Evolutionary conservation across 2,888 invertebrate species (phyloP).

Genomic region (Aphodius granarius): DNA sequence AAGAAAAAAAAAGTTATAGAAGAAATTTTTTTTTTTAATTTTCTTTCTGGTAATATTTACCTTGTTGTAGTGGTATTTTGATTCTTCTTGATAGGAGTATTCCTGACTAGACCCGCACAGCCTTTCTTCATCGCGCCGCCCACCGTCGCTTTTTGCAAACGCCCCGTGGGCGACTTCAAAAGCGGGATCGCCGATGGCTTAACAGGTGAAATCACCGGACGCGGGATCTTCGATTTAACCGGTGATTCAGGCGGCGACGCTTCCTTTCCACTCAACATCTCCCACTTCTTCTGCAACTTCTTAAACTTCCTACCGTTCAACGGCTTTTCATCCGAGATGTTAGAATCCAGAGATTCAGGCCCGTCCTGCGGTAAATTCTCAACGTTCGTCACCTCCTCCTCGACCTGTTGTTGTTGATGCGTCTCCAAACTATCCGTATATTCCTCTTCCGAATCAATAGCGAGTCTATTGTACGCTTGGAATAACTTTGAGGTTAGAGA

Average conservation of each 20-base stretch:
- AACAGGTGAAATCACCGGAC: constrained; percentile 73
- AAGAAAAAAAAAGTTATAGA: neutral
- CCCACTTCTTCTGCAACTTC: constrained; percentile 79
- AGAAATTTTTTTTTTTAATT: too few relatives aligned
- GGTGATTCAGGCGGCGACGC: constrained; percentile 52
- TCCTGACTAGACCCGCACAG: constrained; percentile 34
- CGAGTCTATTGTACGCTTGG: constrained; percentile 71
- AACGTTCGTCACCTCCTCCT: constrained; percentile 19
- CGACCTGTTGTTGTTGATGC: constrained; percentile 17
- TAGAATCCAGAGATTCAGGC: constrained; percentile 50
- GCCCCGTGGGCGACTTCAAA: constrained; percentile 46
- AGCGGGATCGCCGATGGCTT: constrained; percentile 65
- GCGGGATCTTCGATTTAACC: constrained; percentile 71
- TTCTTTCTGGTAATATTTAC: too few relatives aligned
- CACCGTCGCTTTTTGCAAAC: constrained; percentile 44
- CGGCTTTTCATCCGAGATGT: constrained; percentile 50
- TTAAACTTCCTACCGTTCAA: constrained; percentile 70
- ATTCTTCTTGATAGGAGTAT: constrained; percentile 20
- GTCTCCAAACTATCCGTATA: constrained; percentile 75
- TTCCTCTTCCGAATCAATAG: constrained; percentile 67
- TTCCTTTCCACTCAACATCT: constrained; percentile 67
- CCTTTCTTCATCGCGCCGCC: constrained; percentile 24
- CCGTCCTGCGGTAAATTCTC: constrained; percentile 37
- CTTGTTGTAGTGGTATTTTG: neutral
- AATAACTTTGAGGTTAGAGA: constrained; percentile 71